Percentiles rank a stretch among this genome's conserved stretches.
Conservation (phyloP, 1,140 invertebrate genomes). For the Alviniconcha marisindica region DNA sequence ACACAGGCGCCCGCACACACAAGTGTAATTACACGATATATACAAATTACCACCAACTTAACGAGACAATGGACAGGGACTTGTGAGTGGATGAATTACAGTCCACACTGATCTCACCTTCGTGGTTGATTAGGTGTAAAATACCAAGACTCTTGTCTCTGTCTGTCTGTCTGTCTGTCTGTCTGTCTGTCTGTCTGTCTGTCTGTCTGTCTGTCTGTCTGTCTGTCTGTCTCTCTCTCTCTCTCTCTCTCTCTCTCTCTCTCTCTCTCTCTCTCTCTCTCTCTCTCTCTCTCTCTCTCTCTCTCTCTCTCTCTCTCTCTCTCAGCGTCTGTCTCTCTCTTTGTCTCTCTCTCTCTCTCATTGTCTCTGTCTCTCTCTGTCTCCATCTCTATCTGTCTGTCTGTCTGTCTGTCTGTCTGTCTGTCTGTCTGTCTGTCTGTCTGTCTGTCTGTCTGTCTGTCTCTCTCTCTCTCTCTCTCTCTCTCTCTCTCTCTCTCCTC, state of each 20-base stretch:
- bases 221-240: neutral
- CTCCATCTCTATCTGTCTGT: neutral
- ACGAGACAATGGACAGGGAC: too few relatives aligned
- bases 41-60: too few relatives aligned
- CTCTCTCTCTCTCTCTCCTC: neutral
- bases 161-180: conserved; percentile 1
- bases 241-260: too few relatives aligned
- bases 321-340: neutral
- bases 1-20: too few relatives aligned
- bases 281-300: too few relatives aligned
- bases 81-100: too few relatives aligned
- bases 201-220: neutral
- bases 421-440: neutral
- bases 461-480: neutral
- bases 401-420: neutral
- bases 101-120: too few relatives aligned
- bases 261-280: too few relatives aligned
- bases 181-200: neutral
- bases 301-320: neutral
- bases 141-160: neutral
- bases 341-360: neutral
- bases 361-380: neutral
- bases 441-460: neutral
- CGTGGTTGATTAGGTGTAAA: too few relatives aligned
- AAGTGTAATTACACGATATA: too few relatives aligned